phyloP scores from a whole-genome alignment of 2,888 invertebrate genomes.

The Watsonalla cultraria region DNA sequence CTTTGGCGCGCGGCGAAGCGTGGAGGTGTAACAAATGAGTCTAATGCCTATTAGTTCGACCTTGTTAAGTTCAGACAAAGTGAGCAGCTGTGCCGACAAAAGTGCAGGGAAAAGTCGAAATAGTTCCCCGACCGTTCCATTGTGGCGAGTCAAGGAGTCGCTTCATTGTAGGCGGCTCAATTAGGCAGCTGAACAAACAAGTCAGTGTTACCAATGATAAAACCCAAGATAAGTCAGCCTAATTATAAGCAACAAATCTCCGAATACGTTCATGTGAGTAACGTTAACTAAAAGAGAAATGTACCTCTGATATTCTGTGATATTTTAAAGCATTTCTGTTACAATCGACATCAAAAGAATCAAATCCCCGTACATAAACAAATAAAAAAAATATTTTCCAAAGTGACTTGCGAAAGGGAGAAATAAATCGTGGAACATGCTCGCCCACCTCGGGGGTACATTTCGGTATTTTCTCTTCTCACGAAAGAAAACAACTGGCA shows the following conservation, averaged over 20 bases:
- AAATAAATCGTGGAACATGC: constrained; percentile 65
- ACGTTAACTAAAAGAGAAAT: constrained; percentile 37
- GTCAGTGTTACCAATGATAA: too few species aligned
- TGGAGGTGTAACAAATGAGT: constrained; percentile 68
- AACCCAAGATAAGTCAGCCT: too few species aligned
- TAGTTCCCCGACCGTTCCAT: constrained; percentile 19
- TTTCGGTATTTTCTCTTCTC: constrained; percentile 59
- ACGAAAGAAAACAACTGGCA: constrained; percentile 71
- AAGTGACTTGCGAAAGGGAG: constrained; percentile 60
- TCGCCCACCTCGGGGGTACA: constrained; percentile 63
- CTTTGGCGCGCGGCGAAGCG: constrained; percentile 62
- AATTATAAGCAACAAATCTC: too few species aligned
- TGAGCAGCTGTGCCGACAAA: constrained; percentile 51
- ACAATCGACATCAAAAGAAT: constrained; percentile 69
- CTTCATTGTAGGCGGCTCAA: constrained; percentile 4
- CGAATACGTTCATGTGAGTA: constrained; percentile 1
- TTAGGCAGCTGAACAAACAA: constrained; percentile 2
- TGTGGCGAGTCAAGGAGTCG: constrained; percentile 4
- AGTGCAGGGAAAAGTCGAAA: constrained; percentile 49
- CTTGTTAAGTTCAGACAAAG: constrained; percentile 69
- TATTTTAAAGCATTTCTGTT: constrained; percentile 46
- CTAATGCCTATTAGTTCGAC: constrained; percentile 70
- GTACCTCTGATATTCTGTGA: constrained; percentile 48
- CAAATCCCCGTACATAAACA: constrained; percentile 71
- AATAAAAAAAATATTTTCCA: constrained; percentile 60